Base-by-base conservation (phyloP, 2,888 invertebrate genomes). In the Sminthurinus aureus region DNA sequence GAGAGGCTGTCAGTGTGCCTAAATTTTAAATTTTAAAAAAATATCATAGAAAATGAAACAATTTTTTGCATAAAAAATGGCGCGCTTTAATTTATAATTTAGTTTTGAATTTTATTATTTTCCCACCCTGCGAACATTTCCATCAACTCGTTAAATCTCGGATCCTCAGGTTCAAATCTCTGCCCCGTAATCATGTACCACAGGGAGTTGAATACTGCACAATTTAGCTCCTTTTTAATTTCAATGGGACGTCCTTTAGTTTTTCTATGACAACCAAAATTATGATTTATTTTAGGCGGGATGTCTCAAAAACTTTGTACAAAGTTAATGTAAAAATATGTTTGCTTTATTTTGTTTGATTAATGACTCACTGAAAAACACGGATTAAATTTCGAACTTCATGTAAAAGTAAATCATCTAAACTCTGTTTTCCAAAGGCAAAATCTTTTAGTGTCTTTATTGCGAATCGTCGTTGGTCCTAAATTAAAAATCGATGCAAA, bases 381-480 rank as follows among this genome's bases (percentile, higher is more conserved):
- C 67, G 81, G n/a, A 84, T 64, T n/a, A 88, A 78, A 11, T 88
- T 85, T 67, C 84, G 79, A 24, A 87, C 71, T 66, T 88, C 87
- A 69, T 86, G 82, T 24, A 86, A 15, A 0, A 88, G 83, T 64
- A 88, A 79, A 0, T 85, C 86, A 76, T 87, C 87, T 87, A 88
- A 86, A 51, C 86, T 86, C 69, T 85, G 83, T 50, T 87, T 87
- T 0, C 88, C 88, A 84, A 88, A 86, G 0, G 85, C 86, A 81
- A 85, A 86, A 81, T 84, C 84, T 22, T 71, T 71, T 12, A 71
- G 12, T 22, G 71, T 71, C 12, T 71, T n/a, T 3, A 22, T 9
- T n/a, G 81, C 81, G 64, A 81, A 77, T n/a, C 84, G 18, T 20
- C 84, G 26, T 18, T 81, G 84, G 22, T 84, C 84, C n/a, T n/a